Evolutionary conservation across 2,888 invertebrate genomes (phyloP), one percentile per base, ranked within the genome.

Genomic region (Eupithecia exiguata): DNA sequence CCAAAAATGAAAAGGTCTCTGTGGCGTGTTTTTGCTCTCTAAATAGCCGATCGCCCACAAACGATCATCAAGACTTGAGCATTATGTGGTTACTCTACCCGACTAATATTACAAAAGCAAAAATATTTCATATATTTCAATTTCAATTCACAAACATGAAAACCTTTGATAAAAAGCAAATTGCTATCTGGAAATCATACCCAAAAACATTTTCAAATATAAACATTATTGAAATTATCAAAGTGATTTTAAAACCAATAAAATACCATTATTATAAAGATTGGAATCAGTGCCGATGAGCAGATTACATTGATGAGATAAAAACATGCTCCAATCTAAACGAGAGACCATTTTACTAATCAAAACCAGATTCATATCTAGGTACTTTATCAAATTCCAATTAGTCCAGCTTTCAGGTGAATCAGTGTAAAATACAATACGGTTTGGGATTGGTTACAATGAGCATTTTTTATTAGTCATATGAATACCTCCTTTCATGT

Each of bases 361-460:
- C 67, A 68, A 61, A 70, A 43, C 40, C 46, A 36, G 67, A 67
- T 71, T 65, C n/a, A 53, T 53, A 53, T 53, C 53, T 38, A 61
- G 9, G n/a, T 35, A 69, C 43, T 62, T 66, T 67, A 25, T 30
- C 61, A n/a, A 63, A 68, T 63, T 72, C 63, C 72, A 72, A 72
- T 72, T 65, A 65, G 53, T 14, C 30, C 38, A 63, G 72, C 63
- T 72, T 72, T 65, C n/a, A 25, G 53, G 63, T 40, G 36, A 63
- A 69, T 65, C 68, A 46, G 68, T 46, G 43, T 58, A 68, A 72
- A 69, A 74, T 53, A 62, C 25, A 61, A 69, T 73, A 49, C 68
- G 25, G 14, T 62, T 58, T 9, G 25, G 25, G 58, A 18, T 38
- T 2, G 62, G 0, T 62, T 35, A 1, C 35, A 16, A 6, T 38